Percentiles rank a stretch among this genome's conserved stretches.
phyloP scores from a whole-genome alignment of 92 coral and sea anemone genomes.

The Pocillopora meandrina region DNA sequence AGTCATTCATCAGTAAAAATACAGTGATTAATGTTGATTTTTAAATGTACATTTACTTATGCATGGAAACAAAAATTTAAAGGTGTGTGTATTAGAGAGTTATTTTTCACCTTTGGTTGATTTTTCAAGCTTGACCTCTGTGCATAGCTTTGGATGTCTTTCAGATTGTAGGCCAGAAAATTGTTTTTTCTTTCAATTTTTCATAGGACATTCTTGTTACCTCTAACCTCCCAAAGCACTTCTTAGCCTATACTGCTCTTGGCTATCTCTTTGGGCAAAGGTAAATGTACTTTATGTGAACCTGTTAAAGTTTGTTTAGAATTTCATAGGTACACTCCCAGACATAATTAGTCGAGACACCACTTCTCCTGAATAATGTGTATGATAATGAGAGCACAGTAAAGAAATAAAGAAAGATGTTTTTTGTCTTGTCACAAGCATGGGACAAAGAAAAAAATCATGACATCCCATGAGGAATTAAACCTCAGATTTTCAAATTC shows the following conservation, averaged over 20 bases:
- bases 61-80: no score
- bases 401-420: no score
- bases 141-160: background rate
- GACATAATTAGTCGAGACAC: background rate
- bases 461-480: no score
- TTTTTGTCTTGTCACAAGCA: no score
- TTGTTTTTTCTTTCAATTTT: background rate
- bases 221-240: constrained; percentile 64
- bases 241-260: constrained; percentile 34
- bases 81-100: no score
- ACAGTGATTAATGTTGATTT: no score
- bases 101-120: no score
- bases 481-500: no score
- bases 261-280: constrained; percentile 50
- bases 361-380: background rate
- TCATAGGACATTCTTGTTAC: constrained; percentile 58
- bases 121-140: background rate
- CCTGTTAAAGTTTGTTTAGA: background rate
- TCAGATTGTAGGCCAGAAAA: background rate
- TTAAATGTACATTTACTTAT: no score
- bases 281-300: constrained; percentile 1
- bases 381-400: no score
- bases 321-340: background rate
- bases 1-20: no score
- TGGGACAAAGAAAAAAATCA: no score